These are phyloP conservation scores for Perccottus glenii DNA, from an alignment of 2,113 vertebrate species.

Conservation along the genomic window DNA sequence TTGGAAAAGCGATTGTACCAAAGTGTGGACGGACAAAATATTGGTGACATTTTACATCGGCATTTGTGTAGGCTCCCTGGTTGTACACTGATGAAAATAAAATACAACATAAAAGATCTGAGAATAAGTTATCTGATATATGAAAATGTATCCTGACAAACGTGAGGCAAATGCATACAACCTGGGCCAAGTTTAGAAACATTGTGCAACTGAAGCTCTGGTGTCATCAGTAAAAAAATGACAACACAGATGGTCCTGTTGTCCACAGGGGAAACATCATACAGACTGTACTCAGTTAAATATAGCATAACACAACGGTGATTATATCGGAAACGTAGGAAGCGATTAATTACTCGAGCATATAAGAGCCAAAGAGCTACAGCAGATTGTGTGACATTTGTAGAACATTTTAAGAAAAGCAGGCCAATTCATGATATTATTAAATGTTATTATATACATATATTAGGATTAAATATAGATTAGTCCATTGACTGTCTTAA, in stretches of 20 bases:
- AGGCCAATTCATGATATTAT: background rate
- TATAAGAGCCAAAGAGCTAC: conserved; percentile 15
- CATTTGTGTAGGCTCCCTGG: too few relatives aligned
- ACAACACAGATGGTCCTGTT: conserved; percentile 72
- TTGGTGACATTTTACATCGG: too few relatives aligned
- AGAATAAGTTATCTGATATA: background rate
- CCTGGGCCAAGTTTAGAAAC: conserved; percentile 48
- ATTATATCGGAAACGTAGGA: conserved; percentile 59
- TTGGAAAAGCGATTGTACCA: too few relatives aligned
- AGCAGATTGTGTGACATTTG: conserved; percentile 13
- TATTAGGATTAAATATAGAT: background rate
- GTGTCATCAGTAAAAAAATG: conserved; percentile 64
- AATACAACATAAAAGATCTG: too few relatives aligned
- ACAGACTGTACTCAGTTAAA: conserved; percentile 62
- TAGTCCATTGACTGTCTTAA: too few relatives aligned
- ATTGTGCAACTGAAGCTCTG: conserved; percentile 54
- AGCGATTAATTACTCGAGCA: conserved; percentile 55
- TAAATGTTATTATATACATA: background rate
- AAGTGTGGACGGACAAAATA: too few relatives aligned
- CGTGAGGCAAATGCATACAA: conserved; percentile 13
- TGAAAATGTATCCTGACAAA: conserved; percentile 17
- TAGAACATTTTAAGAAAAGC: conserved; percentile 22
- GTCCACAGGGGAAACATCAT: conserved; percentile 64
- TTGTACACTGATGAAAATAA: too few relatives aligned
- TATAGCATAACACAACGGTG: conserved; percentile 57